phyloP scores from a whole-genome alignment of 2,113 vertebrate genomes.

The Pyxicephalus adspersus region DNA sequence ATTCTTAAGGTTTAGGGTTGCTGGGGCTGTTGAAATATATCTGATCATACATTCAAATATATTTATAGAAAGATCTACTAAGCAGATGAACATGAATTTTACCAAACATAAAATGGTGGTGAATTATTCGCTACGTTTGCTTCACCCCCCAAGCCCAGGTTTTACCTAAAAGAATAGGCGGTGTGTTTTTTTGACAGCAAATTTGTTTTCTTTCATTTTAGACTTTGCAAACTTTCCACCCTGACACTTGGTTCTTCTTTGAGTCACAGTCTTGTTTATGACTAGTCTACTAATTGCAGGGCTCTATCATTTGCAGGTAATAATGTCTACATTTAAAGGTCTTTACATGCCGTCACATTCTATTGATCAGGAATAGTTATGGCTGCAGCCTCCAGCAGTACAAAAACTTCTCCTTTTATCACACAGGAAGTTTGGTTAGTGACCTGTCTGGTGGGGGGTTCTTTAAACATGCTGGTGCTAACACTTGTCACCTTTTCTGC shows the following conservation, averaged over 20 bases:
- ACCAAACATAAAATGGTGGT: too few relatives aligned
- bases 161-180: background rate
- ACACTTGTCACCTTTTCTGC: too few relatives aligned
- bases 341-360: background rate
- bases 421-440: background rate
- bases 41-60: too few relatives aligned
- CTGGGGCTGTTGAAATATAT: too few relatives aligned
- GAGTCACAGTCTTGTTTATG: background rate
- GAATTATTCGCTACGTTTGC: too few relatives aligned
- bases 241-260: background rate
- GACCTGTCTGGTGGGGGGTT: background rate
- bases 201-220: too few relatives aligned
- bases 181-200: too few relatives aligned
- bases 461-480: too few relatives aligned
- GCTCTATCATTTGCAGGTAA: background rate
- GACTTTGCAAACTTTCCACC: background rate
- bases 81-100: too few relatives aligned
- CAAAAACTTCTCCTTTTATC: background rate
- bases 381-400: background rate
- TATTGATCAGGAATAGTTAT: constrained; percentile 16
- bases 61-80: too few relatives aligned
- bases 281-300: constrained; percentile 8
- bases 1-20: too few relatives aligned
- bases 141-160: too few relatives aligned
- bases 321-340: constrained; percentile 10